Base-by-base conservation (phyloP, 2,797 vertebrate species). In the Spinus pinus region DNA sequence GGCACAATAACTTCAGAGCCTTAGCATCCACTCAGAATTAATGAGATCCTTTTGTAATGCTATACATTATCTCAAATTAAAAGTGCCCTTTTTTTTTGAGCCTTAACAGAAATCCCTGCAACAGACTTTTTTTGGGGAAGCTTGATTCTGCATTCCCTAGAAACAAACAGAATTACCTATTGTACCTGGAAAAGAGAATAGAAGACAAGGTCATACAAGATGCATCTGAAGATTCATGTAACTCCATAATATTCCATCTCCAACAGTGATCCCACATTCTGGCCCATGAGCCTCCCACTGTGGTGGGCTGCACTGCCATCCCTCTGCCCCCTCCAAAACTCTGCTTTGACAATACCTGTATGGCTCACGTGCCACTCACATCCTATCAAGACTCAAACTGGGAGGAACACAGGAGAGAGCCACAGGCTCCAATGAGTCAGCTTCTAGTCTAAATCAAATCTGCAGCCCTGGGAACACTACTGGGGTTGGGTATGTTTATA, bases 81-180 rank as follows among this genome's bases (percentile, higher is more conserved):
- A 94, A 82, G 74, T 72, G 28, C 7, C 21, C 8, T 42, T 42
- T 31, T 30, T 56, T 69, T 31, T 72, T 41, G 18, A 92, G 30
- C 28, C 22, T 80, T 57, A 82, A 50, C 23, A 82, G 49, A 85
- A 95, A 77, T 62, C 20, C 1, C 0, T 8, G 56, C 31, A 90
- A 66, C 21, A 65, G 23, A 85, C 33, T 85, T 81, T 65, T 84
- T 56, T 51, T 5, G 13, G 5, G 5, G 17, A 39, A 10, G 28
- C 19, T 65, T 47, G 35, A 90, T 90, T 66, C 35, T 50, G 33
- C 44, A 53, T 35, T 53, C 13, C 27, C 64, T 39, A 58, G 44
- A 85, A 94, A 81, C 9, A 83, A 86, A 58, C 8, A 72, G 62
- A 30, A 73, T 60, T 91, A 73, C 75, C 93, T 79, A 49, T 14